phyloP scores from a whole-genome alignment of 2,797 vertebrate genomes.

The Tokudaia tokunoshimensis region DNA sequence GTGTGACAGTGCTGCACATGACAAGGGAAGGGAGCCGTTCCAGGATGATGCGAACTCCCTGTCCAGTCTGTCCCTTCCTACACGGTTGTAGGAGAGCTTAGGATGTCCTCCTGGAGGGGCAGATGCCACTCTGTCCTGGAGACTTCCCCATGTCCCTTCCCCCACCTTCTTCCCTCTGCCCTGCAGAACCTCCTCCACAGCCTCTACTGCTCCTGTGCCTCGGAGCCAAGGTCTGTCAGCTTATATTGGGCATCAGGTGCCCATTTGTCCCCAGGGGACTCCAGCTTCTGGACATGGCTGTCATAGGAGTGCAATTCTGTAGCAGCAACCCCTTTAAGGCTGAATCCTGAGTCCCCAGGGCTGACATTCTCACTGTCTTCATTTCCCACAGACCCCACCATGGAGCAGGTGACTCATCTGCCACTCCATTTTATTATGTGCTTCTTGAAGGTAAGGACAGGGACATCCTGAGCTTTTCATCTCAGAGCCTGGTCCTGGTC shows the following conservation, averaged over 20 bases:
- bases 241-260: background rate
- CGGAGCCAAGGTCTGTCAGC: background rate
- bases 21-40: background rate
- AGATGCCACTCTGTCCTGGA: background rate
- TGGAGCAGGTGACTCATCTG: rapidly evolving
- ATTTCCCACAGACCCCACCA: background rate
- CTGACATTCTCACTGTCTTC: too few species aligned
- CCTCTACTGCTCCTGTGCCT: background rate
- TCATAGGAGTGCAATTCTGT: rapidly evolving
- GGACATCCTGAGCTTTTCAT: background rate
- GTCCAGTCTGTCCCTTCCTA: background rate
- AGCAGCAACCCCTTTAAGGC: rapidly evolving
- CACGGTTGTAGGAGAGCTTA: rapidly evolving
- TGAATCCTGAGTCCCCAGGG: background rate
- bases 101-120: rapidly evolving
- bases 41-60: rapidly evolving
- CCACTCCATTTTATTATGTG: too few species aligned
- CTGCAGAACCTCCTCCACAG: rapidly evolving
- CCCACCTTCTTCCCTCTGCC: background rate
- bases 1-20: background rate
- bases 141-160: background rate
- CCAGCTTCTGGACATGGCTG: rapidly evolving
- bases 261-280: background rate
- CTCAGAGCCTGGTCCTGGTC: background rate
- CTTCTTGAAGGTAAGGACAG: background rate